A percentile compares a stretch with the other conserved stretches of the same genome.
phyloP scores from a whole-genome alignment of 1,140 invertebrate species.

The Tetranychus urticae region DNA sequence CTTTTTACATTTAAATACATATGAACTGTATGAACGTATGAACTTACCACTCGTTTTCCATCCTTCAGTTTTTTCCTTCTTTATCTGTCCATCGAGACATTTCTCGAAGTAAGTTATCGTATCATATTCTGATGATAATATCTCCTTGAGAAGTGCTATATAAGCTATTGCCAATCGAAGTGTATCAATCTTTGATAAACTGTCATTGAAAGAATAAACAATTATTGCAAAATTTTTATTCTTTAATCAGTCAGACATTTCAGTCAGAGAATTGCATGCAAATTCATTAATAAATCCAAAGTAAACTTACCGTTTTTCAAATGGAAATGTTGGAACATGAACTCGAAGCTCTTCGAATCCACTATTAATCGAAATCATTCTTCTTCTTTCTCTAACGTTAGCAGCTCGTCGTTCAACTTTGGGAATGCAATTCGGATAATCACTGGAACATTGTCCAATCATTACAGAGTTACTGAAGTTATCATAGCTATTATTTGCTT shows the following conservation, averaged over 20 bases:
- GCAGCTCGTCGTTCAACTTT: conserved; percentile 24
- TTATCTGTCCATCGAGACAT: conserved; percentile 62
- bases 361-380: conserved; percentile 53
- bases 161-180: conserved; percentile 11
- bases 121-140: conserved; percentile 60
- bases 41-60: conserved; percentile 87
- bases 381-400: conserved; percentile 73
- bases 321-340: conserved; percentile 93
- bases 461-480: neutral
- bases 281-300: neutral
- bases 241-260: neutral
- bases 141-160: conserved; percentile 54
- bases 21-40: neutral
- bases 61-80: conserved; percentile 47
- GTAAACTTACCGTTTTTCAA: conserved; percentile 49
- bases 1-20: neutral
- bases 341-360: conserved; percentile 83
- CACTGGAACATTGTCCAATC: neutral
- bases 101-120: conserved; percentile 79
- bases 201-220: neutral
- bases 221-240: neutral
- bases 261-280: neutral
- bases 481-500: neutral
- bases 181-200: conserved; percentile 12
- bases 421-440: neutral